A percentile compares a stretch with the other conserved stretches of the same genome.
phyloP scores from a whole-genome alignment of 2,113 vertebrate species.

The Oryzias celebensis region DNA sequence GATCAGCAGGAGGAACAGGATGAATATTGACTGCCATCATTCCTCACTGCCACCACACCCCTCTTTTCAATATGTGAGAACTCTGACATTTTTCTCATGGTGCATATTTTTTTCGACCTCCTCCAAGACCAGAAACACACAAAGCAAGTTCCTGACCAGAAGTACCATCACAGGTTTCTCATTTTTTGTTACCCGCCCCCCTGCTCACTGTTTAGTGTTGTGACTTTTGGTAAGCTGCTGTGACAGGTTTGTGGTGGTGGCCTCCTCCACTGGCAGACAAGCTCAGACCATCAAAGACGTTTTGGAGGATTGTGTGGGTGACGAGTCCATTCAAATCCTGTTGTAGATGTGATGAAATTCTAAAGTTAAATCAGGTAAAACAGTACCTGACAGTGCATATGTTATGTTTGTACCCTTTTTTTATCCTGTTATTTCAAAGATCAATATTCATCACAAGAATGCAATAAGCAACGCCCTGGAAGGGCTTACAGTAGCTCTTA shows the following conservation, averaged over 20 bases:
- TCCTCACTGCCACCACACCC: slow-evolving; percentile 63
- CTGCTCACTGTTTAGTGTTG: slow-evolving; percentile 73
- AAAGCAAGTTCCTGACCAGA: slow-evolving; percentile 83
- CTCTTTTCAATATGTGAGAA: slow-evolving; percentile 84
- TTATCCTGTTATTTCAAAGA: slow-evolving; percentile 59
- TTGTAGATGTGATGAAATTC: slow-evolving; percentile 62
- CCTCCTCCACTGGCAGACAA: slow-evolving; percentile 81
- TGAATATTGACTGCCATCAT: slow-evolving; percentile 87
- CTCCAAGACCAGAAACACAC: slow-evolving; percentile 83
- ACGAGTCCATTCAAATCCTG: slow-evolving; percentile 53
- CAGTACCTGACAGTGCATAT: slow-evolving; percentile 59
- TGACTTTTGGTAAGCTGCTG: slow-evolving; percentile 83
- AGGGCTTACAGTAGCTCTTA: slow-evolving; percentile 69
- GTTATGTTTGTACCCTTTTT: slow-evolving; percentile 55
- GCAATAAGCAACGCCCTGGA: slow-evolving; percentile 76
- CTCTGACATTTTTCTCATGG: slow-evolving; percentile 70
- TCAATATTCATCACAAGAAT: slow-evolving; percentile 69
- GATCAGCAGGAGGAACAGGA: slow-evolving; percentile 95
- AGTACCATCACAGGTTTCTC: slow-evolving; percentile 45
- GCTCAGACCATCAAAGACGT: slow-evolving; percentile 77
- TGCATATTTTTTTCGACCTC: slow-evolving; percentile 66
- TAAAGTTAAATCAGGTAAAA: slow-evolving; percentile 62
- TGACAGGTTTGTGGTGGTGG: slow-evolving; percentile 70
- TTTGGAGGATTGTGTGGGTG: slow-evolving; percentile 76
- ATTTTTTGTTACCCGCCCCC: slow-evolving; percentile 50